Conservation (phyloP, 2,113 vertebrate species). For the Plotosus lineatus region DNA sequence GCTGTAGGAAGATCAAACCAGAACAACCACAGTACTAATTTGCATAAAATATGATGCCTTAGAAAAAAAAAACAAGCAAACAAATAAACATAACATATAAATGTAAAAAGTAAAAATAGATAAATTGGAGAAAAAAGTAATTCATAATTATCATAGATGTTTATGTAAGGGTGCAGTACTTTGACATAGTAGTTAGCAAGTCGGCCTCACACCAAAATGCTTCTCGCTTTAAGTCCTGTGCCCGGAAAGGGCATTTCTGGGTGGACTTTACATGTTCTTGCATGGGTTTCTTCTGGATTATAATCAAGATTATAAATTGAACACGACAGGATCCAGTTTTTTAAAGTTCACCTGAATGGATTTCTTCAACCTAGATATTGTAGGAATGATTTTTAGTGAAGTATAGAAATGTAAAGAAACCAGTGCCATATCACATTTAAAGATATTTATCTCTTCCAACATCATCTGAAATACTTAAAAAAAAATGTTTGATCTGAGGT, state of each 20-base stretch:
- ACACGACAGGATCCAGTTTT: neutral
- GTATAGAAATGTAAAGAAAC: neutral
- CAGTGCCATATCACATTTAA: neutral
- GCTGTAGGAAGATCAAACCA: neutral
- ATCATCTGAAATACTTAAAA: no score
- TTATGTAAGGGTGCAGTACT: no score
- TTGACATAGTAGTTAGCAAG: no score
- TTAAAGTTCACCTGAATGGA: neutral
- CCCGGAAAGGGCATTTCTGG: no score
- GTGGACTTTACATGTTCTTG: no score
- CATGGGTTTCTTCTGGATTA: neutral
- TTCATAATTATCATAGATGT: neutral
- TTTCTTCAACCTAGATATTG: neutral
- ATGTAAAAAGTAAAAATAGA: no score
- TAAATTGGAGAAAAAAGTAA: neutral
- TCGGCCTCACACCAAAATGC: no score
- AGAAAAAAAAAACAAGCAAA: neutral
- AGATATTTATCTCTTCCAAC: neutral
- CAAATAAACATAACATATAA: no score
- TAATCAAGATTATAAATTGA: neutral
- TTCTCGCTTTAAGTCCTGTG: no score
- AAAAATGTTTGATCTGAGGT: neutral
- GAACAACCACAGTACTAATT: no score
- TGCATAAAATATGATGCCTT: no score
- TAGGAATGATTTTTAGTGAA: neutral